Evolutionary conservation across 2,113 vertebrate genomes (phyloP).

Genomic region (Eurypyga helias): DNA sequence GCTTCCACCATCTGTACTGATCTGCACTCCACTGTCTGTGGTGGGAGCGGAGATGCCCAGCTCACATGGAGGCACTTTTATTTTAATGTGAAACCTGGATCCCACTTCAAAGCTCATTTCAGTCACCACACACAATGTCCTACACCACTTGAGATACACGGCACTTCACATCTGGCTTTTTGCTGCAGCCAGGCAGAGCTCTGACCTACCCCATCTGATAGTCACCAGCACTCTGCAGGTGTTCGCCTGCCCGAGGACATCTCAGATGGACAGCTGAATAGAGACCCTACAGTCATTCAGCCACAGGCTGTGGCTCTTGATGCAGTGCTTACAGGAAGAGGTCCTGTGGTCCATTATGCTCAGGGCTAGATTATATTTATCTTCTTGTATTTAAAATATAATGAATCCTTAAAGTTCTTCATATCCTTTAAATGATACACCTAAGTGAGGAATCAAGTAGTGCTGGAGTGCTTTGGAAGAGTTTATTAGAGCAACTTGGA

Average conservation of each 20-base stretch:
- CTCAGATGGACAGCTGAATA: background rate
- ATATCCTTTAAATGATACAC: background rate
- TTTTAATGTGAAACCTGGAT: background rate
- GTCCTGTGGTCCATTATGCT: background rate
- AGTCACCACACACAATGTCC: background rate
- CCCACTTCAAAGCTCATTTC: background rate
- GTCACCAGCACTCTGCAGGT: background rate
- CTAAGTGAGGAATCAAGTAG: background rate
- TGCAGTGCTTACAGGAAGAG: background rate
- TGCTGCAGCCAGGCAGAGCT: background rate
- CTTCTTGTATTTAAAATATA: background rate
- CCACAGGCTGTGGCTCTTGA: background rate
- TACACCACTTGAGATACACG: fast-evolving
- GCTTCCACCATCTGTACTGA: background rate
- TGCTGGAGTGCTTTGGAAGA: background rate
- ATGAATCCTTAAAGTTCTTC: background rate
- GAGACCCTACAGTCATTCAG: background rate
- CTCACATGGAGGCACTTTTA: background rate
- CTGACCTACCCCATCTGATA: background rate
- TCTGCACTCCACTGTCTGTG: background rate
- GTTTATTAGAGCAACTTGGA: background rate
- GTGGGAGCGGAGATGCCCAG: background rate
- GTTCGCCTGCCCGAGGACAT: background rate
- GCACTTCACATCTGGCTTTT: background rate
- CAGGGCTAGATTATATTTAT: background rate